phyloP scores from a whole-genome alignment of 2,113 vertebrate species.

The Tupaia chinensis region DNA sequence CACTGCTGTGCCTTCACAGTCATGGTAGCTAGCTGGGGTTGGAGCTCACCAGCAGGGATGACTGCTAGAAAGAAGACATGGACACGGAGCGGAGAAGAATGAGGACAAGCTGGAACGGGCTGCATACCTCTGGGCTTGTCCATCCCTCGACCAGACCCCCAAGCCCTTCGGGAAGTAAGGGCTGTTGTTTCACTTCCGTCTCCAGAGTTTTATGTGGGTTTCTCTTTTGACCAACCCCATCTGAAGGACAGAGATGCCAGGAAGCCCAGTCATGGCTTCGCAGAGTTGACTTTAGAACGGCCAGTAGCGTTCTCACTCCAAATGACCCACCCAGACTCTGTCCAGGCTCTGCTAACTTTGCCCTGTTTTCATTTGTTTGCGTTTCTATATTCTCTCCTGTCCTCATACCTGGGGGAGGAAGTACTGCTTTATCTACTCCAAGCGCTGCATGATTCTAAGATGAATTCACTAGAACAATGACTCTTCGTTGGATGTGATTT shows the following conservation, averaged over 20 bases:
- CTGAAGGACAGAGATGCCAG: not conserved
- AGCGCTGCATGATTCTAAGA: not conserved
- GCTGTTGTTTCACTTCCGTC: not conserved
- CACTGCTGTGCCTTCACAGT: rapidly evolving
- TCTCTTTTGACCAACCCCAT: not conserved
- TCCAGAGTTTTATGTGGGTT: not conserved
- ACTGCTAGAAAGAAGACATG: not conserved
- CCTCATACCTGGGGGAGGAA: not conserved
- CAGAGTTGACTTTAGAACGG: too few species aligned
- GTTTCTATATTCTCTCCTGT: not conserved
- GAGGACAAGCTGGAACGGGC: not conserved
- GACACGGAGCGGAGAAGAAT: not conserved
- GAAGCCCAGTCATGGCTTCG: not conserved
- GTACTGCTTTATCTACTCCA: not conserved
- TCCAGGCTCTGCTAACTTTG: not conserved
- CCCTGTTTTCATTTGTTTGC: not conserved
- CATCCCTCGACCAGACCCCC: not conserved
- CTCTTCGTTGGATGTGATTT: not conserved
- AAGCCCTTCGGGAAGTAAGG: not conserved
- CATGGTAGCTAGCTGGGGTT: not conserved
- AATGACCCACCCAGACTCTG: not conserved
- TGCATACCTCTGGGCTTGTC: not conserved
- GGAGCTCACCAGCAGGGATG: not conserved
- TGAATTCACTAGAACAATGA: not conserved
- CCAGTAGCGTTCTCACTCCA: not conserved